A percentile compares a stretch with the other conserved stretches of the same genome.
phyloP scores from a whole-genome alignment of 35 echinoderm and acorn worm species.

The Chiridota heheva region DNA sequence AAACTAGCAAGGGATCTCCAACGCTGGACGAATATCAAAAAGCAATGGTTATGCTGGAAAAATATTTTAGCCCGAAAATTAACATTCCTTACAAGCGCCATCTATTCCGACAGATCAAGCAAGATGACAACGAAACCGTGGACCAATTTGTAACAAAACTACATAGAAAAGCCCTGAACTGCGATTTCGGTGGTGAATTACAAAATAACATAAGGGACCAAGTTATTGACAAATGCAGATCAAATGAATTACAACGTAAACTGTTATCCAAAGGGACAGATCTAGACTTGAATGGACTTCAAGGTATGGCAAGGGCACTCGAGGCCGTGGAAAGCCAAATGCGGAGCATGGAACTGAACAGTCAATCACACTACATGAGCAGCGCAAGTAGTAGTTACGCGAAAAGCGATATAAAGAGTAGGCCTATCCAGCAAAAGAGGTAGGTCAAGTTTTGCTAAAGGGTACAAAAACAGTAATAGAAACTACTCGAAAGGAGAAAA shows the following conservation, averaged over 20 bases:
- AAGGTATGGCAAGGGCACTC: neutral
- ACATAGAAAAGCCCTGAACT: slow-evolving; percentile 16
- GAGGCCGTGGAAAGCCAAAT: neutral
- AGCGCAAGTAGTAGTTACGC: no score
- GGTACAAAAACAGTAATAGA: no score
- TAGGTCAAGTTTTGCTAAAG: no score
- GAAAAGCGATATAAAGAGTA: no score
- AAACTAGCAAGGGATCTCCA: no score
- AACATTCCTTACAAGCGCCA: slow-evolving; percentile 16
- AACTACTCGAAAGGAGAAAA: no score
- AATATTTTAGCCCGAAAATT: slow-evolving; percentile 17
- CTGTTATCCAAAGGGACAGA: slow-evolving; percentile 19
- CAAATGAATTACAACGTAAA: neutral
- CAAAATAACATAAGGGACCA: slow-evolving; percentile 12
- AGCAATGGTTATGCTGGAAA: neutral
- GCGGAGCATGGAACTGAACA: no score
- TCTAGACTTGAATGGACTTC: neutral
- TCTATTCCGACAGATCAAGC: slow-evolving; percentile 11
- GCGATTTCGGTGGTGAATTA: neutral
- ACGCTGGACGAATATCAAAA: neutral
- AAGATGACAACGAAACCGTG: neutral
- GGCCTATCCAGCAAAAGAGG: no score
- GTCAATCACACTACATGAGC: no score
- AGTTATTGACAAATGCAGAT: neutral
- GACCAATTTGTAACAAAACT: neutral